Base-by-base conservation (phyloP, 1,140 invertebrate genomes). In the Drosophila teissieri region DNA sequence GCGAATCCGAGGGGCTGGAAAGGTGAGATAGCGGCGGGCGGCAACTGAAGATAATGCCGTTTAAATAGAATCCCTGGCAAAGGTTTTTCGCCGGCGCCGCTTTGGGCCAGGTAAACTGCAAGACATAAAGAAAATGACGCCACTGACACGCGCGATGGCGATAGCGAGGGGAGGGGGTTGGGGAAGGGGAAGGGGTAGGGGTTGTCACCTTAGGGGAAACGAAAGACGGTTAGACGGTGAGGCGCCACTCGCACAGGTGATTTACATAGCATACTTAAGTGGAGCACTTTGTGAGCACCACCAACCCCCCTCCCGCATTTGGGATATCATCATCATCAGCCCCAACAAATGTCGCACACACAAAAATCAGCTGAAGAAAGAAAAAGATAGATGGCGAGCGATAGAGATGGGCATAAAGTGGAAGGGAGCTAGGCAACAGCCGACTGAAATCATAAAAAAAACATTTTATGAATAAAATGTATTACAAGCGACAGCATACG, bases 231-330 rank as follows among this genome's bases (percentile, higher is more conserved):
- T n/a, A 27, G 46, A 24, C 12, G 46, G 22, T 48, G 8, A 15
- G 27, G 48, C 24, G 24, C 53, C 42, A 56, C 72, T 88, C 72
- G 64, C 75, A 79, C 83, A 88, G 83, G 84, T 88, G 83, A 88
- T 88, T 88, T 88, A 88, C 83, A 88, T 88, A 88, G 83, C 84
- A 89, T 88, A 88, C 86, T 88, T 88, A 89, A 88, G 84, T 88
- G 84, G 84, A 88, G 80, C 84, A 88, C 83, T 88, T 88, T 88
- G 83, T 73, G 83, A 79, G 63, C 84, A 73, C 56, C 67, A 11
- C 24, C 3, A 19, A 1, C 34, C n/a, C 2, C 27, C n/a, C 19
- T 5, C 27, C 19, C 27, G 2, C 34, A 11, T 49, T 62, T 14
- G 55, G 64, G 82, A 81, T 73, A 77, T 76, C 78, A 78, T 86